phyloP scores from a whole-genome alignment of 2,888 invertebrate genomes.

The Augiades crinisus region DNA sequence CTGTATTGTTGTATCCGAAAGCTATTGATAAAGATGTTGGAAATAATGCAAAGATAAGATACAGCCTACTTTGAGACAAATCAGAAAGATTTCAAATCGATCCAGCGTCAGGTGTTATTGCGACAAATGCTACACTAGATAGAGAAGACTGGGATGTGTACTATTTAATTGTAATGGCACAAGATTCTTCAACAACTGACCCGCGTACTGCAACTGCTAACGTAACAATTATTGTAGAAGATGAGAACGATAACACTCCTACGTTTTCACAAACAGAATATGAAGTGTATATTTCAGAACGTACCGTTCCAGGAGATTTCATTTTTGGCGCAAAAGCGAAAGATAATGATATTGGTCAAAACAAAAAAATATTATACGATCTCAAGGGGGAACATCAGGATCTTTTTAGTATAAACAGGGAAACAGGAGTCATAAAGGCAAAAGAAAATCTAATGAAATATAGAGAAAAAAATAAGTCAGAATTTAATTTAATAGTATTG shows the following conservation, averaged over 20 bases:
- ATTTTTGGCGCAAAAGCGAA: slow-evolving; percentile 94
- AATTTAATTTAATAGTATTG: slow-evolving; percentile 87
- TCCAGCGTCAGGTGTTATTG: slow-evolving; percentile 88
- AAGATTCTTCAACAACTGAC: slow-evolving; percentile 93
- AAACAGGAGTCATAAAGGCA: slow-evolving; percentile 94
- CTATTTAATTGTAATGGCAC: slow-evolving; percentile 91
- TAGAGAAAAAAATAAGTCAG: slow-evolving; percentile 75
- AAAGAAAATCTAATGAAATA: slow-evolving; percentile 83
- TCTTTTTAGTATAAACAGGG: slow-evolving; percentile 88
- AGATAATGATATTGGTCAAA: slow-evolving; percentile 91
- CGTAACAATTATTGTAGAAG: slow-evolving; percentile 88
- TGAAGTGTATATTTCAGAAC: slow-evolving; percentile 91
- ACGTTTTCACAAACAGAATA: slow-evolving; percentile 88
- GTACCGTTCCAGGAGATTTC: slow-evolving; percentile 90
- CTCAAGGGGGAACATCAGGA: slow-evolving; percentile 89
- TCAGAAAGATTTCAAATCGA: slow-evolving; percentile 91
- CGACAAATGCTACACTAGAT: slow-evolving; percentile 87
- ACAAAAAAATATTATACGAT: slow-evolving; percentile 90
- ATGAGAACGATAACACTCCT: slow-evolving; percentile 94
- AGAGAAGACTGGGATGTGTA: slow-evolving; percentile 90
- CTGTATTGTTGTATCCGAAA: slow-evolving; percentile 87
- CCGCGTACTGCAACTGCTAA: slow-evolving; percentile 92
- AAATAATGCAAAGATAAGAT: slow-evolving; percentile 92
- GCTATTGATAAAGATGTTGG: slow-evolving; percentile 93
- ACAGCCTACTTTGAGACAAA: slow-evolving; percentile 91